Conservation (phyloP, 2,797 vertebrate species). For the Sebastes wilsoni region DNA sequence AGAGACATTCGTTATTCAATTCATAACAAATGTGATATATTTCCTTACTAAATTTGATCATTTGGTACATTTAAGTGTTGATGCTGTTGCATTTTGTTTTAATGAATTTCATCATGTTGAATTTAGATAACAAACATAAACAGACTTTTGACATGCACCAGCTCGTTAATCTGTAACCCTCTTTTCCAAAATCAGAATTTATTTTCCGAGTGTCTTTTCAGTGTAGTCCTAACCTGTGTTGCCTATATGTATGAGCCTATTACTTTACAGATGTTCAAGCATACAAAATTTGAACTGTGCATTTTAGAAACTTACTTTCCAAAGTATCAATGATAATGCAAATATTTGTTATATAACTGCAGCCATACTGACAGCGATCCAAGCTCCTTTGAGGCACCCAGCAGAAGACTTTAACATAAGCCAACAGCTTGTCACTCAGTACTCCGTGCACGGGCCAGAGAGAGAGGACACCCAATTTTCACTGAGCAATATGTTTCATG, state of each 20-base stretch:
- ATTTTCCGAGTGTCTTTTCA: not conserved
- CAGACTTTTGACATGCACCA: not conserved
- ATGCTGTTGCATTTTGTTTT: not conserved
- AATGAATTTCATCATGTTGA: slow-evolving; percentile 7
- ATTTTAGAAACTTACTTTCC: not conserved
- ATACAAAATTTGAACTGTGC: not conserved
- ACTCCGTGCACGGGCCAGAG: slow-evolving; percentile 28
- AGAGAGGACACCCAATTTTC: slow-evolving; percentile 32
- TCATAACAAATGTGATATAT: not conserved
- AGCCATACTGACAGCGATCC: slow-evolving; percentile 13
- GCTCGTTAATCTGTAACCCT: not conserved
- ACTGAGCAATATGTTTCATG: slow-evolving; percentile 37
- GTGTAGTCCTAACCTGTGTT: not conserved
- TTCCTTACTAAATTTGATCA: not conserved
- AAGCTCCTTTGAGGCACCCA: slow-evolving; percentile 14
- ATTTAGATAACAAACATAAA: not conserved
- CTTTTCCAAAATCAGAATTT: not conserved
- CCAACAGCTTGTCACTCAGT: slow-evolving; percentile 50
- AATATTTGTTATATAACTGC: not conserved
- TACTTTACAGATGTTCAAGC: not conserved
- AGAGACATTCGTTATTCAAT: not conserved
- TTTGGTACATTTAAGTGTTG: not conserved
- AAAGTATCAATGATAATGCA: slow-evolving; percentile 7
- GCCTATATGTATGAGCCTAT: not conserved
- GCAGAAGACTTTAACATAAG: slow-evolving; percentile 31